A percentile compares a stretch with the other conserved stretches of the same genome.
These are phyloP conservation scores for Ischnus inquisitorius DNA, from an alignment of 2,888 invertebrate species.

Conservation along the genomic window DNA sequence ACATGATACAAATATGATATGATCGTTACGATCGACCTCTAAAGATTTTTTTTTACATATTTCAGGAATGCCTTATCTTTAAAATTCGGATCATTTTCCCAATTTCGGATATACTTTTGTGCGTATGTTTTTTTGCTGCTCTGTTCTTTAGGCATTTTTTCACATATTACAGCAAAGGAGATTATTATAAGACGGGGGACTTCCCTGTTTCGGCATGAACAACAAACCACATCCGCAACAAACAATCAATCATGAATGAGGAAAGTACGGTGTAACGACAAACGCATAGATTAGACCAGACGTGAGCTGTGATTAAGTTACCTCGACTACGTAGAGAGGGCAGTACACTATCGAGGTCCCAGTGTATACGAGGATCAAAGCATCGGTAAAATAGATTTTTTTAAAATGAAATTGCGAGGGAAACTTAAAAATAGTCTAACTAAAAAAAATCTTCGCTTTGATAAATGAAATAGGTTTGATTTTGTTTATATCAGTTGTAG, in stretches of 20 bases:
- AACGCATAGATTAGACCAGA: not conserved
- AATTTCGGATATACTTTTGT: slow-evolving; percentile 53
- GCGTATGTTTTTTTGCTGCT: slow-evolving; percentile 22
- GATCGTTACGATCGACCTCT: too few species aligned
- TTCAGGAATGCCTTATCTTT: slow-evolving; percentile 40
- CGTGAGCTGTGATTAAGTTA: too few species aligned
- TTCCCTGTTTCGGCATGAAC: not conserved
- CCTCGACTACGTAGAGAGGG: not conserved
- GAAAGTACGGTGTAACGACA: not conserved
- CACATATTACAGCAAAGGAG: too few species aligned
- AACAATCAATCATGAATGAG: not conserved
- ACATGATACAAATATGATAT: too few species aligned
- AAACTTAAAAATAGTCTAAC: too few species aligned
- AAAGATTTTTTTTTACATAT: too few species aligned
- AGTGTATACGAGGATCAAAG: not conserved
- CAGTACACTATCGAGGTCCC: too few species aligned
- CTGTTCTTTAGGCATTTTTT: slow-evolving; percentile 36
- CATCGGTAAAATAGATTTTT: not conserved
- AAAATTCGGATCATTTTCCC: slow-evolving; percentile 41
- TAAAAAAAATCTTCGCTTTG: not conserved
- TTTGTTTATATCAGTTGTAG: not conserved
- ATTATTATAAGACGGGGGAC: not conserved
- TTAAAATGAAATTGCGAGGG: too few species aligned
- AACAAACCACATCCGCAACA: not conserved
- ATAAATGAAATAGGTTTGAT: not conserved